Conservation (phyloP, 2,888 invertebrate species). For the Aporophyla nigra region DNA sequence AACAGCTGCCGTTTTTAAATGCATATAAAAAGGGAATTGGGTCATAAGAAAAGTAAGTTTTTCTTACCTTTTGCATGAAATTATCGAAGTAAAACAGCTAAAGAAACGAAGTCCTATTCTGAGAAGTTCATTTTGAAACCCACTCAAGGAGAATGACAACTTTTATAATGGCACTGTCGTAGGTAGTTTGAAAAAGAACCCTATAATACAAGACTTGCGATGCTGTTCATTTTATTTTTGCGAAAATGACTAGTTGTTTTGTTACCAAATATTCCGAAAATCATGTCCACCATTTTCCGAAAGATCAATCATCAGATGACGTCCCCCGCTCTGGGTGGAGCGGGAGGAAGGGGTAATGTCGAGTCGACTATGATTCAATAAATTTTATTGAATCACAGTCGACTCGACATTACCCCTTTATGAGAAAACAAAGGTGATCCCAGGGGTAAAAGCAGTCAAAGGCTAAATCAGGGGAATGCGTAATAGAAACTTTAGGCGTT, state of each 20-base stretch:
- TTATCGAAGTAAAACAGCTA: neutral
- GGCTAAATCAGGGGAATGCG: conserved; percentile 1
- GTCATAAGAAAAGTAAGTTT: conserved; percentile 23
- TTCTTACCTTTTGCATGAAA: conserved; percentile 8
- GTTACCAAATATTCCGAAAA: too few species aligned
- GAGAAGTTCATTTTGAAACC: neutral
- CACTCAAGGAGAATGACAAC: neutral
- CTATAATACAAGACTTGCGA: too few species aligned
- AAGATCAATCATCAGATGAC: too few species aligned
- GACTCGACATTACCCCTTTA: neutral
- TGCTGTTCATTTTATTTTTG: too few species aligned
- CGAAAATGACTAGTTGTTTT: too few species aligned
- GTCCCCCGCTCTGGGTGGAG: too few species aligned
- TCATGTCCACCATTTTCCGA: too few species aligned
- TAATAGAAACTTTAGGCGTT: neutral
- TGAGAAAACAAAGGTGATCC: neutral
- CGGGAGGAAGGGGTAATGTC: too few species aligned
- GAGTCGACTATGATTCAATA: too few species aligned
- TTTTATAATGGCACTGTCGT: too few species aligned
- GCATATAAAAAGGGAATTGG: conserved; percentile 36
- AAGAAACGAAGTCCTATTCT: neutral
- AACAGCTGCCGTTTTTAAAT: conserved; percentile 39
- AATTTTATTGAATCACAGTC: neutral
- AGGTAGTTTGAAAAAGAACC: too few species aligned
- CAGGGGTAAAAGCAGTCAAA: neutral